These are phyloP conservation scores for Ridgeia piscesae DNA, from an alignment of 1,140 invertebrate genomes.

Conservation along the genomic window DNA sequence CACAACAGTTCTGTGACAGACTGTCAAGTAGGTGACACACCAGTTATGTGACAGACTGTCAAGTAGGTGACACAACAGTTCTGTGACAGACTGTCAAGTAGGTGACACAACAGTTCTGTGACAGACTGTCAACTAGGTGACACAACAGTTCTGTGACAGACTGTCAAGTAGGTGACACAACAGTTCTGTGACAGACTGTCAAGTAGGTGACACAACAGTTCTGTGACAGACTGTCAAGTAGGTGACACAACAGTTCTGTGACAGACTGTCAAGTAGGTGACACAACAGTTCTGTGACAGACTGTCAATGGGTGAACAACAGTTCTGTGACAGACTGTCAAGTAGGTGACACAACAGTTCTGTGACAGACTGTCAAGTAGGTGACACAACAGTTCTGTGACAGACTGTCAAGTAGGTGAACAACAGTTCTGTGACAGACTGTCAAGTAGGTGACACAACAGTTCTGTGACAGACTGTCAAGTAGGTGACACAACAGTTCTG, in stretches of 20 bases:
- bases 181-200: not conserved
- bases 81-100: not conserved
- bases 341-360: not conserved
- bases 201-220: not conserved
- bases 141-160: conserved; percentile 1
- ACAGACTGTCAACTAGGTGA: not conserved
- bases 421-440: too few species aligned
- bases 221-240: not conserved
- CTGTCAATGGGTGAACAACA: not conserved
- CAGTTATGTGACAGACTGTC: too few species aligned
- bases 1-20: conserved; percentile 63
- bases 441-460: not conserved
- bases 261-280: not conserved
- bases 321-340: not conserved
- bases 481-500: too few species aligned
- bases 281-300: conserved; percentile 8
- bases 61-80: conserved; percentile 11
- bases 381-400: conserved; percentile 6
- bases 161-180: not conserved
- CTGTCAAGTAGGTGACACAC: too few species aligned
- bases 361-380: not conserved
- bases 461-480: too few species aligned
- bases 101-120: not conserved
- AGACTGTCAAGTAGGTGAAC: not conserved
- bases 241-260: not conserved